phyloP scores from a whole-genome alignment of 1,140 invertebrate species.

The Sarcophaga bullata region DNA sequence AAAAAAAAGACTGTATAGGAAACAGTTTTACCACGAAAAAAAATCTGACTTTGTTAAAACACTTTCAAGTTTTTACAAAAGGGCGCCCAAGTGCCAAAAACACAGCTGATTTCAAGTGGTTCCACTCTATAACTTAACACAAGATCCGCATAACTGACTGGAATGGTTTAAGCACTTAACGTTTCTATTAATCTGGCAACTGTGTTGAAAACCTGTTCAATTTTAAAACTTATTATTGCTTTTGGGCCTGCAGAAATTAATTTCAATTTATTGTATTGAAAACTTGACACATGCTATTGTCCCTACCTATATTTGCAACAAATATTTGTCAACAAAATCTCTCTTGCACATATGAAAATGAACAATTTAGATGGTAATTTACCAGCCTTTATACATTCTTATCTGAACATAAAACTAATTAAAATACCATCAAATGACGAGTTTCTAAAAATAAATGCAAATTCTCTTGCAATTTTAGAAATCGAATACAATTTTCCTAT shows the following conservation, averaged over 20 bases:
- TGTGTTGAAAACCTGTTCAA: no score
- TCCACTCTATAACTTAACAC: no score
- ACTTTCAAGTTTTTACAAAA: no score
- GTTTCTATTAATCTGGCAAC: no score
- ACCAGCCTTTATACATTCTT: not conserved
- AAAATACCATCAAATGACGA: constrained; percentile 41
- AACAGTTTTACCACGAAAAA: no score
- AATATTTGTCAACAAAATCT: not conserved
- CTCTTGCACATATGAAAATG: not conserved
- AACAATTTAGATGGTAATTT: not conserved
- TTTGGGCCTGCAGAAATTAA: not conserved
- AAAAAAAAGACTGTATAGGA: no score
- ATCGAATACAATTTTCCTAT: not conserved
- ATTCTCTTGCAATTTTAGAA: constrained; percentile 1
- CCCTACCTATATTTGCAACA: not conserved
- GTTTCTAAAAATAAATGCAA: not conserved
- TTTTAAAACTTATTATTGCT: not conserved
- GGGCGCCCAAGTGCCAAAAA: no score
- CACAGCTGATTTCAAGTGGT: no score
- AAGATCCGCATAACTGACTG: no score
- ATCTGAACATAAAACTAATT: constrained; percentile 36
- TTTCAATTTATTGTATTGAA: constrained; percentile 27
- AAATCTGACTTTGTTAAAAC: no score
- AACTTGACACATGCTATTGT: constrained; percentile 27
- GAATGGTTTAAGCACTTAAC: no score